phyloP scores from a whole-genome alignment of 2,113 vertebrate genomes.

The Apteryx mantelli region DNA sequence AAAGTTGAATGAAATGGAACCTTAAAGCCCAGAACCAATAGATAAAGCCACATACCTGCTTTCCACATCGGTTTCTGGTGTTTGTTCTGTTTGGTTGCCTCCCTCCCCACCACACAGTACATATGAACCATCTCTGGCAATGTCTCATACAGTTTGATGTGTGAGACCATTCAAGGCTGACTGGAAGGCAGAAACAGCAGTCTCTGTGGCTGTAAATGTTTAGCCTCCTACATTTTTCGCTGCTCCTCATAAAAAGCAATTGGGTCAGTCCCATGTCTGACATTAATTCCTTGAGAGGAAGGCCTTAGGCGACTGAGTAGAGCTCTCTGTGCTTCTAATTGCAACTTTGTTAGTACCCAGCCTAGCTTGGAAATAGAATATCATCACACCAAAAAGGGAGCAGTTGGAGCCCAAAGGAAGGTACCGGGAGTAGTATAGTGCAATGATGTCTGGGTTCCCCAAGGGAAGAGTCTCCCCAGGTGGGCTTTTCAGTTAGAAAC shows the following conservation, averaged over 20 bases:
- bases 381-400: background rate
- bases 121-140: background rate
- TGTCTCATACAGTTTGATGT: background rate
- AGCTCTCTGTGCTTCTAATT: background rate
- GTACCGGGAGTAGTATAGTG: background rate
- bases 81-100: background rate
- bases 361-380: background rate
- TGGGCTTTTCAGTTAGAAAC: background rate
- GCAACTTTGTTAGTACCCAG: background rate
- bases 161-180: background rate
- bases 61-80: background rate
- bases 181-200: background rate
- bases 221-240: background rate
- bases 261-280: background rate
- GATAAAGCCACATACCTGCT: background rate
- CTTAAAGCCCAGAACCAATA: background rate
- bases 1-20: background rate
- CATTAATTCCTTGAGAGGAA: background rate
- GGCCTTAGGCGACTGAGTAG: background rate
- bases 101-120: background rate
- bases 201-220: background rate
- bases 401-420: background rate
- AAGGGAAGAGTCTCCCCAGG: background rate
- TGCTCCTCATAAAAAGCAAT: background rate
- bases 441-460: background rate